Percentiles rank a stretch among this genome's conserved stretches.
Evolutionary conservation across 2,797 vertebrate species (phyloP).

Genomic region (Anableps anableps): DNA sequence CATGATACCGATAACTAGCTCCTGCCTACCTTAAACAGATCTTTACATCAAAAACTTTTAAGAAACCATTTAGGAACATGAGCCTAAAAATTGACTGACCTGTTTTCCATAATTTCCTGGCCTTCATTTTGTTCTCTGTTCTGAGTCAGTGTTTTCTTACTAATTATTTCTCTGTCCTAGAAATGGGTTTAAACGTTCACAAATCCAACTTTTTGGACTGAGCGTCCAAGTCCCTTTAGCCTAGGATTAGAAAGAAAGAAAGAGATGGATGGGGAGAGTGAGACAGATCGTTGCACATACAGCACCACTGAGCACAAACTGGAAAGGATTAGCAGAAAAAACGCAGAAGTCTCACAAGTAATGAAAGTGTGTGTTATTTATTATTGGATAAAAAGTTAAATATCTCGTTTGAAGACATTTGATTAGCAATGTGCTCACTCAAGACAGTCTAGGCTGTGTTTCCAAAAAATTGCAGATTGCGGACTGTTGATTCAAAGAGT

Average conservation of each 20-base stretch:
- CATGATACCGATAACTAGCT: neutral
- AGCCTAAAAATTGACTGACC: conserved; percentile 35
- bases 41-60: neutral
- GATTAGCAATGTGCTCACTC: conserved; percentile 78
- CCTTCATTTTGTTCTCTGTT: conserved; percentile 45
- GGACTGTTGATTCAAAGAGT: conserved; percentile 71
- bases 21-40: neutral
- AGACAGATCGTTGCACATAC: conserved; percentile 55
- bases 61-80: neutral
- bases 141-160: conserved; percentile 75
- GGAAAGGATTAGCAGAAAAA: conserved; percentile 79
- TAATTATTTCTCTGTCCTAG: conserved; percentile 80
- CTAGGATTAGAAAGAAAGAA: conserved; percentile 83
- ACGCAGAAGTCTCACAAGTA: conserved; percentile 85
- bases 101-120: conserved; percentile 45
- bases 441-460: neutral
- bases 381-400: conserved; percentile 87
- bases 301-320: conserved; percentile 80
- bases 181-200: conserved; percentile 76
- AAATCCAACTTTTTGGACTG: conserved; percentile 82
- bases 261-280: conserved; percentile 75
- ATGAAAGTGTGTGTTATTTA: conserved; percentile 86
- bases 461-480: conserved; percentile 70
- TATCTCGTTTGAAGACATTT: conserved; percentile 87
- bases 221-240: conserved; percentile 82